Base-by-base conservation (phyloP, 2,888 invertebrate species). In the Eurytoma californica region DNA sequence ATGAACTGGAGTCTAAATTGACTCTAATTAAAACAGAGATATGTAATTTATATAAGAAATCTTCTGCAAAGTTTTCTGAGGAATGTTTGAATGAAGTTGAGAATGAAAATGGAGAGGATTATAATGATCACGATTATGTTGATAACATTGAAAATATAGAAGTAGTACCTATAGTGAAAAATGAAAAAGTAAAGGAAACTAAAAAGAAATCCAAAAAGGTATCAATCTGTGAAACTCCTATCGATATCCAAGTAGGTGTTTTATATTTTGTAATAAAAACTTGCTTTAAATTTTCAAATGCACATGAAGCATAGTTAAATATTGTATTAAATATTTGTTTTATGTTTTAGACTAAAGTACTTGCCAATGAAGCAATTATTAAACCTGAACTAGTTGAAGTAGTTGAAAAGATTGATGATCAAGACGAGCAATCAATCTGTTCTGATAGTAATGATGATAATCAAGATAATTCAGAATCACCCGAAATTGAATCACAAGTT, bases 1-100 rank as follows among this genome's bases (percentile, higher is more conserved):
- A 94, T 80, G 92, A 92, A 73, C 86, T 94, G 60, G 92, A 93
- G 86, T 90, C 88, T 84, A 84, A 92, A 87, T 74, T 92, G 77
- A 85, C 87, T 5, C 91, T 92, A 84, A 89, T 93, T 13, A 93
- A 92, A 84, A 83, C 87, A 65, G 92, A 93, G 83, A 86, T 94
- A n/a, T 87, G 90, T 51, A 89, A 87, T n/a, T 92, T 91, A 83
- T 93, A 92, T 84, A 91, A 91, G 77, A 89, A 88, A 83, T 91
- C 91, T 55, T 47, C 16, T 13, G 18, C 58, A n/a, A 78, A 77
- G 72, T 58, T 67, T 49, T 53, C 51, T 13, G 39, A 63, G 16
- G 39, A 5, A 39, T 9, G 9, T 39, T 39, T 39, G 9, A 39
- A 9, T 39, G 39, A 30, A 20, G 47, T 12, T 12, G 16, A 12